Evolutionary conservation across 2,888 invertebrate genomes (phyloP), one percentile per base, ranked within the genome.

Genomic region (Agonum fuliginosum): DNA sequence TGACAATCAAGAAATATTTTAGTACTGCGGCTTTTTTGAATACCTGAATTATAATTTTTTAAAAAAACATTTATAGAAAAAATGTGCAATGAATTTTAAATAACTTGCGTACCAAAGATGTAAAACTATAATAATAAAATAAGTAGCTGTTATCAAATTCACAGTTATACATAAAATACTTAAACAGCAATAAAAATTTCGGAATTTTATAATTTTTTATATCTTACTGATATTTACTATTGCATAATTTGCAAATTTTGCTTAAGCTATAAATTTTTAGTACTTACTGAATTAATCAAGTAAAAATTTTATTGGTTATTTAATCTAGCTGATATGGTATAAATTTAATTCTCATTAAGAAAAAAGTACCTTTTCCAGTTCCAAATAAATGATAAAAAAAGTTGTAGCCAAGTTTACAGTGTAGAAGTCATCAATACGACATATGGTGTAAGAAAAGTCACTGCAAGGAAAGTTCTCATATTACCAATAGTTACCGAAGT

Each of bases 401-500:
- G 22, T n/a, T 20, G 19, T 4, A 24, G 41, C 10, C 27, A 54
- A 72, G n/a, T 72, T 72, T 54, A 54, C 72, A 72, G 72, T 72
- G 72, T 72, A 72, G 24, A 72, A 54, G 72, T 72, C 58, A 72
- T 72, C 72, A 54, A 37, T 72, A 48, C 27, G 65, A 65, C 65
- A 46, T 62, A 62, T 46, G 62, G 74, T 43, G 58, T 27, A 43
- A 19, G 65, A 74, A 73, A 62, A 48, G 65, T 22, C 65, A 65
- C 22, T 43, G 72, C 65, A 54, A 69, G 17, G 17, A 30, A 74
- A 65, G 41, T 65, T 74, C 74, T 74, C 74, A 74, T 74, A 74
- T 74, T 74, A 65, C 74, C 74, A 65, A 65, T 74, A 74, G 65
- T 62, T 74, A 74, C 74, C 65, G 65, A 65, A 30, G 65, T 74